Conservation (phyloP, 2,113 vertebrate genomes). For the Gadus macrocephalus region DNA sequence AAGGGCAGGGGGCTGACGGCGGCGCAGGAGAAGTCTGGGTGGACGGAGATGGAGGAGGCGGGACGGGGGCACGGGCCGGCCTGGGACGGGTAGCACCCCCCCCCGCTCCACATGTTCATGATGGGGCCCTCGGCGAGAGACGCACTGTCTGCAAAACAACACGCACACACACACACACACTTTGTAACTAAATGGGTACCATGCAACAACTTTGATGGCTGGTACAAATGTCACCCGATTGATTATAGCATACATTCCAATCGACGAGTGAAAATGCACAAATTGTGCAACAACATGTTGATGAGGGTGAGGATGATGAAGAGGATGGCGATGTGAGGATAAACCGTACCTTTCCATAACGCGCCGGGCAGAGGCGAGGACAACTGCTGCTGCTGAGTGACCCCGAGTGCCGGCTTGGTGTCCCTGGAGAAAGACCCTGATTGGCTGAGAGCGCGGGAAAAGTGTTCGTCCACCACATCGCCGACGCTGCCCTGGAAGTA, state of each 20-base stretch:
- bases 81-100: conserved; percentile 77
- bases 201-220: no score
- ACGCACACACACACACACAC: not conserved
- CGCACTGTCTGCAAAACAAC: conserved; percentile 59
- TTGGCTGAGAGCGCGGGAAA: conserved; percentile 94
- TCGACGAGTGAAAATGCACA: not conserved
- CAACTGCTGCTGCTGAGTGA: conserved; percentile 45
- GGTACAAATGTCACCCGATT: not conserved
- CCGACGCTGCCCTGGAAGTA: conserved; percentile 97
- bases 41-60: conserved; percentile 75
- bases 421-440: conserved; percentile 80
- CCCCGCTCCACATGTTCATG: conserved; percentile 82
- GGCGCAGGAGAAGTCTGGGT: conserved; percentile 78
- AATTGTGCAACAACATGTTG: not conserved
- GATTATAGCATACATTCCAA: not conserved
- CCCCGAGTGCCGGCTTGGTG: conserved; percentile 73
- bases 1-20: conserved; percentile 75
- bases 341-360: conserved; percentile 85
- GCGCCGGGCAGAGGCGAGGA: conserved; percentile 57
- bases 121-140: conserved; percentile 73
- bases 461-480: conserved; percentile 96
- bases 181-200: no score
- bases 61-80: conserved; percentile 78
- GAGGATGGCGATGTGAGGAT: no score
- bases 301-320: no score